These are phyloP conservation scores for Paramuricea clavata DNA, from an alignment of 92 coral and sea anemone genomes.

Conservation along the genomic window DNA sequence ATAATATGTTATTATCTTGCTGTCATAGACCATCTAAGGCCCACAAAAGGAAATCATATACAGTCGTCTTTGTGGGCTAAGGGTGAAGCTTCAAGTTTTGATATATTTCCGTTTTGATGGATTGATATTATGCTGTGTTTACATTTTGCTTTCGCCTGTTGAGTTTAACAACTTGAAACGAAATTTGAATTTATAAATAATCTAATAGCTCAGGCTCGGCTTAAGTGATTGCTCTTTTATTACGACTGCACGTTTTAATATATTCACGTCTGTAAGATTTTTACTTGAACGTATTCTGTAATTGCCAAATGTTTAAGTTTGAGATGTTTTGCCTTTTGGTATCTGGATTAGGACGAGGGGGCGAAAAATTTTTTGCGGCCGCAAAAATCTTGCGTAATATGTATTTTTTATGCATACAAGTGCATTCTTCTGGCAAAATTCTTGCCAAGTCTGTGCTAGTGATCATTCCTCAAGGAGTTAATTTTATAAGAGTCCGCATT, in stretches of 20 bases:
- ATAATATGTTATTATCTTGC: neutral
- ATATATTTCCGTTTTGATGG: neutral
- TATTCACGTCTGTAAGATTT: too few relatives aligned
- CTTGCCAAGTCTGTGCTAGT: too few relatives aligned
- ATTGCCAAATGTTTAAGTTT: neutral
- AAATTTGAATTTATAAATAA: neutral
- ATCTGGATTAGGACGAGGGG: neutral
- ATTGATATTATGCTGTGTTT: slow-evolving; percentile 8
- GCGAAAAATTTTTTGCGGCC: neutral
- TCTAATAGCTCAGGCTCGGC: neutral
- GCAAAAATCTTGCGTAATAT: neutral
- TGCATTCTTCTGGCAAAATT: neutral
- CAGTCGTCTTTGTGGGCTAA: neutral
- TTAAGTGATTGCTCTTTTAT: too few relatives aligned
- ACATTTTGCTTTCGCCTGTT: neutral
- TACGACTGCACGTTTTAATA: neutral
- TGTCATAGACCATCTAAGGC: neutral
- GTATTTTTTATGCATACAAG: neutral
- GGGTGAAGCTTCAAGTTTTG: neutral
- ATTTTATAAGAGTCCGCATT: too few relatives aligned
- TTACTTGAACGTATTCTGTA: neutral
- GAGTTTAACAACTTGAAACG: neutral
- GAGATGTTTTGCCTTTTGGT: neutral
- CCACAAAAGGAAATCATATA: neutral
- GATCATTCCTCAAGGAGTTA: too few relatives aligned